Evolutionary conservation across 2,888 invertebrate species (phyloP).

Genomic region (Petrolisthes manimaculis): DNA sequence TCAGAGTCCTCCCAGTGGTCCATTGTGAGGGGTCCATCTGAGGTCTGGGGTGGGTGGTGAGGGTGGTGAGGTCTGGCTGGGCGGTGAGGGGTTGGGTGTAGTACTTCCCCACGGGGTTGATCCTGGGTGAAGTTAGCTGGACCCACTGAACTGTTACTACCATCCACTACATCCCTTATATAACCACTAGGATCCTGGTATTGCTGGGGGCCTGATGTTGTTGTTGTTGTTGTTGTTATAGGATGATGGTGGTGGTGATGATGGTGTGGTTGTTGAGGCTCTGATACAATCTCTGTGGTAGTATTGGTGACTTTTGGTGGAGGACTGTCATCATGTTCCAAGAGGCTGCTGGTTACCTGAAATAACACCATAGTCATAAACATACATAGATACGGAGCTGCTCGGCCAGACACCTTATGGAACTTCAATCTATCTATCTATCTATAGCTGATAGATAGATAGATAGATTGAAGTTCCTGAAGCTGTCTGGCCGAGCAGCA

Average conservation of each 20-base stretch:
- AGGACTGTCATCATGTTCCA: conserved; percentile 51
- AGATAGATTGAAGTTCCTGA: too few relatives aligned
- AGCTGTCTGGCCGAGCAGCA: too few relatives aligned
- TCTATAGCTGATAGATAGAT: too few relatives aligned
- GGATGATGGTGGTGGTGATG: neutral
- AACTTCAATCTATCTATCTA: too few relatives aligned
- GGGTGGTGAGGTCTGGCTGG: conserved; percentile 25
- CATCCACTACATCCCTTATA: neutral
- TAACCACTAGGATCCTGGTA: neutral
- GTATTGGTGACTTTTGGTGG: conserved; percentile 32
- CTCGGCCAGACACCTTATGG: too few relatives aligned
- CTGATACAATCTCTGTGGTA: too few relatives aligned
- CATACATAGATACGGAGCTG: neutral
- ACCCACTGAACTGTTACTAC: conserved; percentile 16
- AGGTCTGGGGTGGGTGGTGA: neutral
- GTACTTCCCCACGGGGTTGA: conserved; percentile 48
- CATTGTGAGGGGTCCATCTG: neutral
- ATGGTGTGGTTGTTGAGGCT: neutral
- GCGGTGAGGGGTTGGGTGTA: conserved; percentile 53
- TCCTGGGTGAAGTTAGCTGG: conserved; percentile 56
- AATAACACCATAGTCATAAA: neutral
- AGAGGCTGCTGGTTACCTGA: conserved; percentile 44
- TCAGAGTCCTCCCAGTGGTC: too few relatives aligned
- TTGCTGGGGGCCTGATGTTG: neutral
- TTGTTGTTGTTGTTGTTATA: neutral